Percentiles rank a stretch among this genome's conserved stretches.
Conservation (phyloP, 2,113 vertebrate species). For the Atlantisia rogersi region DNA sequence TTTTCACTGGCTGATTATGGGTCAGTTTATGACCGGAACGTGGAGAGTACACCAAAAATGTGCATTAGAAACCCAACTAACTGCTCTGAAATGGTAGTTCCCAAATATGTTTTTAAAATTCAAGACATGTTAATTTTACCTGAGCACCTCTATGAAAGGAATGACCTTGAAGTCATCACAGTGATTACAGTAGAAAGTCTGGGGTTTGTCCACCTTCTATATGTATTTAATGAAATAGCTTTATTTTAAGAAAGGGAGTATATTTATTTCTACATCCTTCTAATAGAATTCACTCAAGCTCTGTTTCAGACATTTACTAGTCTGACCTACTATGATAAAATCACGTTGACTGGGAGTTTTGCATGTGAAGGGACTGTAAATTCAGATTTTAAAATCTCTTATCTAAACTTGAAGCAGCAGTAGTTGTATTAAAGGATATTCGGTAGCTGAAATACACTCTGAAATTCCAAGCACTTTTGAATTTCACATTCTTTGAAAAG, state of each 20-base stretch:
- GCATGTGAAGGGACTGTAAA: background rate
- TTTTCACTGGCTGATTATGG: conserved; percentile 6
- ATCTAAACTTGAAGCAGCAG: background rate
- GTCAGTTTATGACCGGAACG: conserved; percentile 1
- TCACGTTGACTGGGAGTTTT: background rate
- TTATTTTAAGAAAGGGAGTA: conserved; percentile 24
- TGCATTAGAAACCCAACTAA: background rate
- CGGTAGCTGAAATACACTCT: background rate
- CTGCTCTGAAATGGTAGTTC: background rate
- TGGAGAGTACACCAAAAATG: background rate
- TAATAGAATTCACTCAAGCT: background rate
- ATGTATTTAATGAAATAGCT: background rate
- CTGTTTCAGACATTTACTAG: background rate
- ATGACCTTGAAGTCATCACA: background rate
- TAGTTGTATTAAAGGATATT: background rate
- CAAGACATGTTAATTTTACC: background rate
- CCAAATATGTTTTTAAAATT: background rate
- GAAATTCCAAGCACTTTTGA: background rate
- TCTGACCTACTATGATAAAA: background rate
- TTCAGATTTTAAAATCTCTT: background rate
- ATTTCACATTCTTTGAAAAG: background rate
- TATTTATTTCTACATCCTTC: background rate
- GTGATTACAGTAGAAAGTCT: conserved; percentile 1
- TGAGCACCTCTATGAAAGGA: background rate
- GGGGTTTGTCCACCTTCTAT: background rate